These are phyloP conservation scores for Ophthalmotilapia sp. DNA, from an alignment of 2,113 vertebrate species.

Conservation along the genomic window DNA sequence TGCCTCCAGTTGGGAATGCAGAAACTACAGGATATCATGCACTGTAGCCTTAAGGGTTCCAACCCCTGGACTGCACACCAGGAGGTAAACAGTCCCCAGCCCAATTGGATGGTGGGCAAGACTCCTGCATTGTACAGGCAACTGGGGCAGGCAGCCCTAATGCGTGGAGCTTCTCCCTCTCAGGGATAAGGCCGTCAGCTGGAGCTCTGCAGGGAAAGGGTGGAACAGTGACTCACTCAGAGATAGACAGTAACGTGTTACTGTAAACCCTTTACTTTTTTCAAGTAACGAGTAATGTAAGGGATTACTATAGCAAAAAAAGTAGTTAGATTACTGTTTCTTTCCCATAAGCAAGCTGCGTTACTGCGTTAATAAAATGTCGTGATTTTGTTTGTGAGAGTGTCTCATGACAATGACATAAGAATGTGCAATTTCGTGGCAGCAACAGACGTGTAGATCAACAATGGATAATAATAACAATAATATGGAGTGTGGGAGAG, in stretches of 20 bases:
- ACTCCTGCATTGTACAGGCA: neutral
- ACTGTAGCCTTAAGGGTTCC: neutral
- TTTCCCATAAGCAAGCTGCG: neutral
- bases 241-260: neutral
- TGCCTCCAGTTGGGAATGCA: neutral
- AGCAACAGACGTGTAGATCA: neutral
- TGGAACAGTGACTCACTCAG: neutral
- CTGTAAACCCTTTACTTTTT: neutral
- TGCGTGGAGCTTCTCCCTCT: neutral
- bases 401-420: neutral
- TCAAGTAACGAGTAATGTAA: neutral
- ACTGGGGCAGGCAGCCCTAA: neutral
- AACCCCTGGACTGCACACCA: neutral
- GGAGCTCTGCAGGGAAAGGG: neutral
- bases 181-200: neutral
- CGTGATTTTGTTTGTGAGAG: neutral
- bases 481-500: neutral
- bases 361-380: neutral
- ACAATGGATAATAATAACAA: neutral
- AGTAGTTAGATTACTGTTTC: neutral
- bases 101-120: neutral
- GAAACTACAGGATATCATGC: neutral
- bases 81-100: neutral
- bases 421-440: neutral
- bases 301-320: neutral